Evolutionary conservation across 2,113 vertebrate genomes (phyloP), one percentile per base, ranked within the genome.

Genomic region (Microcebus griseorufus): DNA sequence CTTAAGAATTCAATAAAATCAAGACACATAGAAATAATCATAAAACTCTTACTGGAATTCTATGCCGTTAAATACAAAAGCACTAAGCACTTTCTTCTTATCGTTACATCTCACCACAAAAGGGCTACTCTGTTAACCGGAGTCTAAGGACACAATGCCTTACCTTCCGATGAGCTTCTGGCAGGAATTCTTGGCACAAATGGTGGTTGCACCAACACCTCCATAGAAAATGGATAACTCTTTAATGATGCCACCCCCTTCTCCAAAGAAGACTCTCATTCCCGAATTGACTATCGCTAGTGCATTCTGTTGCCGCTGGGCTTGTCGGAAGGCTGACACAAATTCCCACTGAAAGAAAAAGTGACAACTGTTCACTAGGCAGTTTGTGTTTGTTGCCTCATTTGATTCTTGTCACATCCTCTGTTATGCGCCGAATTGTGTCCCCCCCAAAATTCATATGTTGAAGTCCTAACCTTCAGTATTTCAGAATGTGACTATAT

Each of bases 151-250:
- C 29, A 34, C 11, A 22, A 86, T 3, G 17, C 25, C 80, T 16
- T 97, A 99, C 99, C 98, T 98, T 45, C 98, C 97, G 0, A 97
- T 37, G 64, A 99, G 97, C 5, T 98, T 97, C 23, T 97, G 88
- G 80, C 98, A 99, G 75, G 98, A 98, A 79, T 98, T 98, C 55
- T 96, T 88, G 32, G 99, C 98, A 20, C 97, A 96, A 27, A 99
- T 18, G 4, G 98, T 99, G 82, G 98, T 98, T 3, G 99, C 95
- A 5, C 98, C 98, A 45, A 99, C 95, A 2, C 99, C 99, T 58
- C 99, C 99, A 8, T 98, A 99, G 32, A 98, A 99, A 53, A 99
- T 97, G 53, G 98, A 98, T 37, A 99, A 73, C 4, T 99, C 99
- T 82, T 97, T 97, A 58, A 99, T 99, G 88, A 98, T 34, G 18